phyloP scores from a whole-genome alignment of 2,797 vertebrate genomes.

The Neomorphus geoffroyi region DNA sequence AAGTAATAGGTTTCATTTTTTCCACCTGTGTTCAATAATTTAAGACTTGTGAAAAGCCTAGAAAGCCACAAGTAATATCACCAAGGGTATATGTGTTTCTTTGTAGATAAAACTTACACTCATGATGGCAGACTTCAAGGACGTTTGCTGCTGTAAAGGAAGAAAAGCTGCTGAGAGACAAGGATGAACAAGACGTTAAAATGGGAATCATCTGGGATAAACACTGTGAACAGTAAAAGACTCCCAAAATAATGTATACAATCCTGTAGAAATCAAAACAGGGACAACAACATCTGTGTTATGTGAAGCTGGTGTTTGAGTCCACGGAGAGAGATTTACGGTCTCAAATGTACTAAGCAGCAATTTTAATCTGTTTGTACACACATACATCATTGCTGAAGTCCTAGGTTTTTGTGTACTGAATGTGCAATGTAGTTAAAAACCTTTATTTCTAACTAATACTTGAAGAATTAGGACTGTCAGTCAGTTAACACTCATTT shows the following conservation, averaged over 20 bases:
- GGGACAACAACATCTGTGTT: neutral
- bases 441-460: conserved; percentile 46
- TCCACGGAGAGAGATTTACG: neutral
- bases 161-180: conserved; percentile 12
- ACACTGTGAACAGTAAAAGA: neutral
- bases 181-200: conserved; percentile 3
- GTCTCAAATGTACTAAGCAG: neutral
- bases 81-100: neutral
- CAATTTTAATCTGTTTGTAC: conserved; percentile 31
- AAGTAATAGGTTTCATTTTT: neutral
- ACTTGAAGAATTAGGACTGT: conserved; percentile 50
- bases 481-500: conserved; percentile 51
- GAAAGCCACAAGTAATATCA: neutral
- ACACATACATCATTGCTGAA: neutral
- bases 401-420: neutral
- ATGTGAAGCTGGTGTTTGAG: neutral
- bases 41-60: neutral
- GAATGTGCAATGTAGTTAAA: neutral
- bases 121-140: neutral
- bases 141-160: neutral
- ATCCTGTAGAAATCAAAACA: neutral
- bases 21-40: neutral
- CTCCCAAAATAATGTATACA: neutral
- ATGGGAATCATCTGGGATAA: conserved; percentile 11
- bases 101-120: neutral